A percentile compares a stretch with the other conserved stretches of the same genome.
phyloP scores from a whole-genome alignment of 2,113 vertebrate genomes.

The Dasyurus viverrinus region DNA sequence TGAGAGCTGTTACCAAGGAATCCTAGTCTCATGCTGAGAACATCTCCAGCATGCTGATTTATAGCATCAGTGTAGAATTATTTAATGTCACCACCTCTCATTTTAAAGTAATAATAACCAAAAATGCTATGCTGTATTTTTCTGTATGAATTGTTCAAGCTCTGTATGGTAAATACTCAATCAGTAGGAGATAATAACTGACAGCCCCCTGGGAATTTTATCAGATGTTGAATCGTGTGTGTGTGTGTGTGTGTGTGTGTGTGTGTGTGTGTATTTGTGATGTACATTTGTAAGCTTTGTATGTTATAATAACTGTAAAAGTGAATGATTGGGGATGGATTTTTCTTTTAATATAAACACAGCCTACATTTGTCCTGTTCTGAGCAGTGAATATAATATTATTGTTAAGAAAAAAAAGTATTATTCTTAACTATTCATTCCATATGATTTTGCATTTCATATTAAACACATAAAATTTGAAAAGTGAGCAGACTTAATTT shows the following conservation, averaged over 20 bases:
- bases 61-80: conserved; percentile 88
- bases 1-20: conserved; percentile 88
- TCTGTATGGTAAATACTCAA: conserved; percentile 86
- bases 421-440: conserved; percentile 59
- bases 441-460: conserved; percentile 47
- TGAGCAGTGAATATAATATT: conserved; percentile 71
- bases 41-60: conserved; percentile 88
- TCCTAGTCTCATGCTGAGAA: conserved; percentile 84
- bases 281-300: conserved; percentile 77
- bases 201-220: conserved; percentile 82
- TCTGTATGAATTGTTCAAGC: conserved; percentile 88
- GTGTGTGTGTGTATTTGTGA: neutral
- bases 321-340: conserved; percentile 55
- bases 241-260: neutral
- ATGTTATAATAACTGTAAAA: conserved; percentile 78
- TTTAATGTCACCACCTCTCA: conserved; percentile 90
- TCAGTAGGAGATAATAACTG: conserved; percentile 86
- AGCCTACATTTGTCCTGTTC: conserved; percentile 49
- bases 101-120: conserved; percentile 89
- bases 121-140: conserved; percentile 89
- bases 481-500: conserved; percentile 67
- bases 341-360: conserved; percentile 33
- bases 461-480: conserved; percentile 66
- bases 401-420: conserved; percentile 74
- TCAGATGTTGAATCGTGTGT: conserved; percentile 80